These are phyloP conservation scores for Recurvirostra avosetta DNA, from an alignment of 2,113 vertebrate genomes.

Conservation along the genomic window DNA sequence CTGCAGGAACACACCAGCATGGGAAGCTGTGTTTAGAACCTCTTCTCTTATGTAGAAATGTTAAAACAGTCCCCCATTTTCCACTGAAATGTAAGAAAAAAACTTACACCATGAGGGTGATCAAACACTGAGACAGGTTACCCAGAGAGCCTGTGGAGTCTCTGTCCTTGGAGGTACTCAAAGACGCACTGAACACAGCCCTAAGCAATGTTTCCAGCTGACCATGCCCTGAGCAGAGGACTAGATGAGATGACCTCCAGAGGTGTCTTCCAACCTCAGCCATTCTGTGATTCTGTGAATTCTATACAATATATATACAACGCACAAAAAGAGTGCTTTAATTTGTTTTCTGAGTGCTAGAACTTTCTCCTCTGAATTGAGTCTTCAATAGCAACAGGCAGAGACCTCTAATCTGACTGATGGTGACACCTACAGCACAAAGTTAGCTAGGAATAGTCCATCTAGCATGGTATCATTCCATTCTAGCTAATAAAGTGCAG, in stretches of 20 bases:
- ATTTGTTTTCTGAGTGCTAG: background rate
- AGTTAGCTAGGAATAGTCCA: background rate
- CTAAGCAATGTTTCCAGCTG: background rate
- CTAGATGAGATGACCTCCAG: background rate
- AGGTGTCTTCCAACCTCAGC: background rate
- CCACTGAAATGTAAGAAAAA: background rate
- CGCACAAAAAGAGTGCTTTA: background rate
- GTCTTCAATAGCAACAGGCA: background rate
- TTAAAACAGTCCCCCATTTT: background rate
- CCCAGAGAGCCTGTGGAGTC: background rate
- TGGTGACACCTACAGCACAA: background rate
- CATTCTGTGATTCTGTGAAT: background rate
- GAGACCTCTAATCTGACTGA: background rate
- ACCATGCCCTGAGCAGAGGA: too few species aligned
- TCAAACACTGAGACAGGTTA: background rate
- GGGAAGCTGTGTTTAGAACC: background rate
- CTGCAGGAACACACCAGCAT: background rate
- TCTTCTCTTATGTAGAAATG: background rate
- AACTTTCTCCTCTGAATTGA: background rate
- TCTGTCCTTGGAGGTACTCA: background rate
- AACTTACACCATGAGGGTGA: background rate
- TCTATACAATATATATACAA: accelerated
- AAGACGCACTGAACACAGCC: background rate
- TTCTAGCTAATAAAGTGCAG: background rate
- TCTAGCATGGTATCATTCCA: background rate